Evolutionary conservation across 2,797 vertebrate genomes (phyloP).

Genomic region (Acomys russatus): DNA sequence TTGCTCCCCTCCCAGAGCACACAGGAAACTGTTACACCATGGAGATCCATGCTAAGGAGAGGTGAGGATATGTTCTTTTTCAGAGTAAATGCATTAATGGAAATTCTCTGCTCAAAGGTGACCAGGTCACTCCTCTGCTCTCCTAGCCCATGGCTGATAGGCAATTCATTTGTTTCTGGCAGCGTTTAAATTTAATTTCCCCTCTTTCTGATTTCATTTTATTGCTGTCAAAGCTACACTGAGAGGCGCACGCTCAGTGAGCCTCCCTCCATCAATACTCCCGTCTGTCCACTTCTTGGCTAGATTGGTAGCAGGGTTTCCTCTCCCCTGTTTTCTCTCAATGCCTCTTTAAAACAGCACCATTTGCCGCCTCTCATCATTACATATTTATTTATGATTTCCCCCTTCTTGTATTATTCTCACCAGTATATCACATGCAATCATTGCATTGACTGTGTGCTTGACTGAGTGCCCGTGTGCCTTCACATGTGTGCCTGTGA

Average conservation of each 20-base stretch:
- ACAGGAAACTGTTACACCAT: background rate
- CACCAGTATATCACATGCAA: background rate
- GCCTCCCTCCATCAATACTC: background rate
- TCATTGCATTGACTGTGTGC: background rate
- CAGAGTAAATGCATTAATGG: background rate
- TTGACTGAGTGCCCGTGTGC: background rate
- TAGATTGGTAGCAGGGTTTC: background rate
- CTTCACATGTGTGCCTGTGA: background rate
- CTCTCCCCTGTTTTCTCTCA: background rate
- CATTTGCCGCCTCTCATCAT: background rate
- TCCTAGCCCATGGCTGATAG: background rate
- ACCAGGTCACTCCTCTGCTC: background rate
- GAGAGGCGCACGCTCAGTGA: background rate
- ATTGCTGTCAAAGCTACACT: background rate
- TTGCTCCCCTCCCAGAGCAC: background rate
- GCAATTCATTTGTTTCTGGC: slow-evolving; percentile 10
- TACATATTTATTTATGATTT: background rate
- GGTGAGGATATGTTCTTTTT: background rate
- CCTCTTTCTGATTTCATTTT: slow-evolving; percentile 31
- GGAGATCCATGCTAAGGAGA: background rate
- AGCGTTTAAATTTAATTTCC: slow-evolving; percentile 41
- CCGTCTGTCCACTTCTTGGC: background rate
- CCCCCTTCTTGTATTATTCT: background rate
- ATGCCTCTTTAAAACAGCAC: background rate
- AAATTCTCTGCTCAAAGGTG: background rate